Evolutionary conservation across 2,113 vertebrate species (phyloP).

Genomic region (Boulengeromyrus knoepffleri): DNA sequence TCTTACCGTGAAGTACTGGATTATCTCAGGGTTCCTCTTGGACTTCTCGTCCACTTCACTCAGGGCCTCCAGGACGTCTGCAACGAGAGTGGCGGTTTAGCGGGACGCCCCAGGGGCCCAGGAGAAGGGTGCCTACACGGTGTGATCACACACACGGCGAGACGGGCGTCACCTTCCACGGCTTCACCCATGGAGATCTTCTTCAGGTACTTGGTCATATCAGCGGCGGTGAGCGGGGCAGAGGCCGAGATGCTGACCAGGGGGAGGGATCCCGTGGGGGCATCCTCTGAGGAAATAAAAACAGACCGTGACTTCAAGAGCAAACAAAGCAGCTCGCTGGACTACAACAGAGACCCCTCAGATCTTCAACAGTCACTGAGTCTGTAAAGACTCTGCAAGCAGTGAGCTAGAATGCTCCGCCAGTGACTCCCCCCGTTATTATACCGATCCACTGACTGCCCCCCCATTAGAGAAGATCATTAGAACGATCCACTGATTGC

Average conservation of each 20-base stretch:
- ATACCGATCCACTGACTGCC: neutral
- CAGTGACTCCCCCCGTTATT: neutral
- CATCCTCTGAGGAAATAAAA: slow-evolving; percentile 63
- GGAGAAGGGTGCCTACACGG: no score
- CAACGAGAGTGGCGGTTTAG: neutral
- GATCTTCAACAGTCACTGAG: neutral
- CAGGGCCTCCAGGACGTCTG: slow-evolving; percentile 89
- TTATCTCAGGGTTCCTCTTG: slow-evolving; percentile 87
- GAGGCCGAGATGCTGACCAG: slow-evolving; percentile 82
- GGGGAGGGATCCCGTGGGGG: slow-evolving; percentile 72
- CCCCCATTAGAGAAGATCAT: neutral
- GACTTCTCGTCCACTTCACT: slow-evolving; percentile 94
- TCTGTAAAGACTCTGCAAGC: neutral
- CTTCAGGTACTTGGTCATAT: slow-evolving; percentile 84
- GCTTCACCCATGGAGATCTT: slow-evolving; percentile 84
- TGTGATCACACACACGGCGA: neutral
- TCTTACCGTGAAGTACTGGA: slow-evolving; percentile 88
- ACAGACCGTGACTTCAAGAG: neutral
- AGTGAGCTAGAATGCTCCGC: neutral
- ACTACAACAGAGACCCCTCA: neutral
- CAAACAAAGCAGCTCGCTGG: neutral
- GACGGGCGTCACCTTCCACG: slow-evolving; percentile 73
- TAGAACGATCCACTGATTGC: neutral
- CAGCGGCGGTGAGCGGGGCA: slow-evolving; percentile 70
- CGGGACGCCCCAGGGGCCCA: no score